These are phyloP conservation scores for Phallusia fumigata DNA, from an alignment of 23 tunicate species.

Conservation along the genomic window DNA sequence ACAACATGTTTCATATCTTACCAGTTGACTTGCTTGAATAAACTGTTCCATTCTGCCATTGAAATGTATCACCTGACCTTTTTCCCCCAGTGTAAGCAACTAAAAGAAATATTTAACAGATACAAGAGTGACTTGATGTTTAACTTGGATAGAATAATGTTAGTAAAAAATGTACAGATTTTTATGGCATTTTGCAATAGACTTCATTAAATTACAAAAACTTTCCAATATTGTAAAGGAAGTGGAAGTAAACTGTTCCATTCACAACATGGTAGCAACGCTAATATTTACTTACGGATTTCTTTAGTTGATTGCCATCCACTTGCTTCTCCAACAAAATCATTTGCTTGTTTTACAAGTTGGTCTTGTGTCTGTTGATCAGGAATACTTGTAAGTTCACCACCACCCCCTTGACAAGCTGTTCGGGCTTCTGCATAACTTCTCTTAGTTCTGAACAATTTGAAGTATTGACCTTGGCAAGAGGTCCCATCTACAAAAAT, in stretches of 20 bases:
- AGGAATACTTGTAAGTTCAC: neutral
- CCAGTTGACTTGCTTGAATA: neutral
- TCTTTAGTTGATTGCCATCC: neutral
- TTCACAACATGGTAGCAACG: no score
- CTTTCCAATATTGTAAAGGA: no score
- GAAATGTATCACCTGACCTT: neutral
- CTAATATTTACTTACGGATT: neutral
- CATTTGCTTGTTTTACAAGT: neutral
- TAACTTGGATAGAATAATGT: no score
- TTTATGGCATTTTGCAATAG: no score
- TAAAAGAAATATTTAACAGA: neutral
- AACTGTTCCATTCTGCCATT: neutral
- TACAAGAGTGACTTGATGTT: no score
- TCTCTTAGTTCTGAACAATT: neutral
- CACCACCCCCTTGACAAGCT: neutral
- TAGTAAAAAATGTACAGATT: no score
- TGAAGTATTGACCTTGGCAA: neutral
- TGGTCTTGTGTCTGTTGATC: neutral
- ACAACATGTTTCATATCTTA: no score
- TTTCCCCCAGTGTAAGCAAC: neutral
- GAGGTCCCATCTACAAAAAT: neutral
- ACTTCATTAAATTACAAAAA: no score
- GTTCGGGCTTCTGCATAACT: neutral
- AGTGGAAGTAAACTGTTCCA: no score
- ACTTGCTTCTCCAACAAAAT: no score